phyloP scores from a whole-genome alignment of 2,888 invertebrate genomes.

The Apoda limacodes region DNA sequence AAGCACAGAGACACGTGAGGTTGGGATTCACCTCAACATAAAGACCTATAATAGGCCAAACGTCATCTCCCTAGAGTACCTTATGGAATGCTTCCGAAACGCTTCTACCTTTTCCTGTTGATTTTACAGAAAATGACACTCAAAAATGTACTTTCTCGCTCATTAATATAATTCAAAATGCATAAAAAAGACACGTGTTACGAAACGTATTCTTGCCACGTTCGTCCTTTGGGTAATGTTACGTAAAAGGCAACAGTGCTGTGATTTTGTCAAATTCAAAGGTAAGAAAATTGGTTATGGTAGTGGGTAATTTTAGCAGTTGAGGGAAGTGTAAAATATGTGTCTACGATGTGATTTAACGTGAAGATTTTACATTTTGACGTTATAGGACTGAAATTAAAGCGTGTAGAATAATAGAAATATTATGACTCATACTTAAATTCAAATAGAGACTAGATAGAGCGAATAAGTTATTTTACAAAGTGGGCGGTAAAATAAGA shows the following conservation, averaged over 20 bases:
- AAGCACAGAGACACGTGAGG: conserved; percentile 41
- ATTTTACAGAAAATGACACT: conserved; percentile 17
- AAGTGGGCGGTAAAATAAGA: no score
- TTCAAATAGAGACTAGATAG: no score
- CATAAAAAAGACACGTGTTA: conserved; percentile 34
- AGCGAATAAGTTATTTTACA: no score
- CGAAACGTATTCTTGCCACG: conserved; percentile 48
- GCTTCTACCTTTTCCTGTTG: conserved; percentile 33
- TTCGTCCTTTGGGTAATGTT: conserved; percentile 66
- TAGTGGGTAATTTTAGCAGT: conserved; percentile 53
- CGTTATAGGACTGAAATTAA: no score
- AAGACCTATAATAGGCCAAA: conserved; percentile 47
- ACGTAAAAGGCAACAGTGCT: conserved; percentile 56
- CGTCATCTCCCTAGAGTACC: conserved; percentile 38
- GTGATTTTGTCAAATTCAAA: conserved; percentile 69
- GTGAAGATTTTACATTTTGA: no score
- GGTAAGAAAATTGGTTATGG: conserved; percentile 68
- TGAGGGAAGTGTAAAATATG: conserved; percentile 48
- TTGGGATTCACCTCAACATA: conserved; percentile 28
- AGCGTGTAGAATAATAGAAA: no score
- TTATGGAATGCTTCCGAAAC: conserved; percentile 33
- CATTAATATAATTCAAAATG: conserved; percentile 48
- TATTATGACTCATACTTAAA: no score
- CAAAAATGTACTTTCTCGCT: conserved; percentile 46
- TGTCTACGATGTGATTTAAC: conserved; percentile 27